Conservation (phyloP, 92 coral and sea anemone species). For the Zoanthus gigantus region DNA sequence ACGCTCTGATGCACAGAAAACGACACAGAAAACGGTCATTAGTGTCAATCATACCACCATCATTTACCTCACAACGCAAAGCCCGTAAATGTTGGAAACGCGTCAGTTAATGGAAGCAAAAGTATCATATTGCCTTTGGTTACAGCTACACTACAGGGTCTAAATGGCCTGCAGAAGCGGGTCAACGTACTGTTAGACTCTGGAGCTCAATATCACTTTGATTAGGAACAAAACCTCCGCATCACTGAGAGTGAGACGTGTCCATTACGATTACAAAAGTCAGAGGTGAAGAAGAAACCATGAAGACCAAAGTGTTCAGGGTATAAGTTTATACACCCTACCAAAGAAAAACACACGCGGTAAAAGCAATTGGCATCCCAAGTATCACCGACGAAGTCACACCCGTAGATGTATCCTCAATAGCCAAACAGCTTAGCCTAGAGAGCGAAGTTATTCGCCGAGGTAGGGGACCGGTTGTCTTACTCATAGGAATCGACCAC, state of each 20-base stretch:
- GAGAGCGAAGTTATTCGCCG: conserved; percentile 28
- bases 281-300: conserved; percentile 56
- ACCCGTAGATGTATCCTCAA: conserved; percentile 28
- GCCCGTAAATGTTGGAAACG: neutral
- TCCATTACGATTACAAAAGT: conserved; percentile 61
- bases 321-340: neutral
- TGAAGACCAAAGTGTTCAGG: conserved; percentile 53
- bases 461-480: conserved; percentile 49
- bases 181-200: neutral
- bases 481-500: conserved; percentile 50
- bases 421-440: conserved; percentile 23
- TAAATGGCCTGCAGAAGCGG: conserved; percentile 45
- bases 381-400: conserved; percentile 41
- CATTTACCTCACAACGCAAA: too few species aligned
- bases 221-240: conserved; percentile 6
- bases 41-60: neutral
- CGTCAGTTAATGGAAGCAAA: neutral
- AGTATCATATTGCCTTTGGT: neutral
- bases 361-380: conserved; percentile 47
- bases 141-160: neutral
- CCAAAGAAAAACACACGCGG: neutral
- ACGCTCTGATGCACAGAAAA: too few species aligned
- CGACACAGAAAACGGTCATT: conserved; percentile 10
- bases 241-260: neutral
- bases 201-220: neutral